Evolutionary conservation across 2,797 vertebrate genomes (phyloP).

Genomic region (Nasua narica): DNA sequence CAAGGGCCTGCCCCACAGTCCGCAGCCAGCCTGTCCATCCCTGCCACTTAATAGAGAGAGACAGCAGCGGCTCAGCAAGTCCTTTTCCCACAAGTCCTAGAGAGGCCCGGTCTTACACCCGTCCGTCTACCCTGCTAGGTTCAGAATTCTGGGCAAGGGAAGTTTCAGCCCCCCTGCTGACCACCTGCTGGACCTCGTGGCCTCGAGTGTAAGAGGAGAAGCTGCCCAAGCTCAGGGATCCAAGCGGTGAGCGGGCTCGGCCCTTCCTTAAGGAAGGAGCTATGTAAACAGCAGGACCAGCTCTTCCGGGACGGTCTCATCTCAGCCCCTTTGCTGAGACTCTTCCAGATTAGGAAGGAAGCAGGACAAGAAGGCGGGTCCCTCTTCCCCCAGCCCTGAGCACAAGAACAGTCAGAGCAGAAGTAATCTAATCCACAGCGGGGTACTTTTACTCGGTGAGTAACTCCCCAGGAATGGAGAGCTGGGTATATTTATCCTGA

Average conservation of each 20-base stretch:
- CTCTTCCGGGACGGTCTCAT: neutral
- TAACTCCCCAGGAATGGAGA: conserved; percentile 83
- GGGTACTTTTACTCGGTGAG: conserved; percentile 77
- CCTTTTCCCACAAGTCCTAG: neutral
- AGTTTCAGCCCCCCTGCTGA: neutral
- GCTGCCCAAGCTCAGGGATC: neutral
- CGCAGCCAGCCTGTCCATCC: neutral
- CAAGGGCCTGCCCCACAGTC: neutral
- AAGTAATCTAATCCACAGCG: conserved; percentile 79
- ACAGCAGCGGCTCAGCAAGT: neutral
- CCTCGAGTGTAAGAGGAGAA: neutral
- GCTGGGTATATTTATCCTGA: conserved; percentile 84
- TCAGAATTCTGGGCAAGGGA: neutral
- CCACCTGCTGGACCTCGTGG: neutral
- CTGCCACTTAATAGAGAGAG: neutral
- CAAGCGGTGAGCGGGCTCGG: neutral
- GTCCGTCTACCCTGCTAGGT: neutral
- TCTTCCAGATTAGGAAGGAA: conserved; percentile 64
- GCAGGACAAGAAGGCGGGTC: neutral
- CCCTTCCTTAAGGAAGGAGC: conserved; percentile 15
- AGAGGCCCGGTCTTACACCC: neutral
- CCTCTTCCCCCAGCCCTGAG: neutral
- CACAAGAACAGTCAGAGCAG: conserved; percentile 9
- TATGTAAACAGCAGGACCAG: conserved; percentile 37
- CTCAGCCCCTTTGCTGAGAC: conserved; percentile 6